Percentiles rank a stretch among this genome's conserved stretches.
Evolutionary conservation across 2,113 vertebrate genomes (phyloP).

Genomic region (Otus sunia): DNA sequence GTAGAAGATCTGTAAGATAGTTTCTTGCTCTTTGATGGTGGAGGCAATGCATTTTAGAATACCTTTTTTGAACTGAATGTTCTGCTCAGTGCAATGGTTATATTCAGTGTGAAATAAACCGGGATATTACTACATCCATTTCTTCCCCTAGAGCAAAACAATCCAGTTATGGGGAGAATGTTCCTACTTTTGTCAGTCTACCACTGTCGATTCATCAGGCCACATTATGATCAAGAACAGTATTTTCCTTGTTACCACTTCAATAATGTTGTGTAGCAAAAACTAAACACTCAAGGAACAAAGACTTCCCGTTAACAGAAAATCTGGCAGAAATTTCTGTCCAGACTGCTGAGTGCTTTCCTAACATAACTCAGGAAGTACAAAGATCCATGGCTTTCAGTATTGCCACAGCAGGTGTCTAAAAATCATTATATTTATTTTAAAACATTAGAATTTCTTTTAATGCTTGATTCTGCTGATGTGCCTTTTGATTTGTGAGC

Average conservation of each 20-base stretch:
- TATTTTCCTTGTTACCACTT: neutral
- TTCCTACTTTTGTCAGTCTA: neutral
- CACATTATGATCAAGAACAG: neutral
- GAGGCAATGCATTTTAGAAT: neutral
- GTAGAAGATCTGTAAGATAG: neutral
- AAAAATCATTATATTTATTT: conserved; percentile 19
- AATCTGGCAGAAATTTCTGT: conserved; percentile 37
- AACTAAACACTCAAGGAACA: neutral
- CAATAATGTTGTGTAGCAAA: neutral
- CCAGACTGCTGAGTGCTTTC: conserved; percentile 12
- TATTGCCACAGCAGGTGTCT: conserved; percentile 8
- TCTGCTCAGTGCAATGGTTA: neutral
- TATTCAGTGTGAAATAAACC: neutral
- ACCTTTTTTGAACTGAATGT: neutral
- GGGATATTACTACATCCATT: neutral
- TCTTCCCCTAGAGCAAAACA: neutral
- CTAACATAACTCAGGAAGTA: neutral
- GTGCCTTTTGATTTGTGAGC: neutral
- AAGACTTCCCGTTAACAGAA: neutral
- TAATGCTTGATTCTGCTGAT: neutral
- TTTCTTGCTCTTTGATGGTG: neutral
- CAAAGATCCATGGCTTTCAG: neutral
- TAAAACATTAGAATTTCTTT: conserved; percentile 20
- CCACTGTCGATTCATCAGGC: neutral
- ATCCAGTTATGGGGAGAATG: neutral